Percentiles rank a stretch among this genome's conserved stretches.
Evolutionary conservation across 2,113 vertebrate genomes (phyloP).

Genomic region (Hydrolagus affinis): DNA sequence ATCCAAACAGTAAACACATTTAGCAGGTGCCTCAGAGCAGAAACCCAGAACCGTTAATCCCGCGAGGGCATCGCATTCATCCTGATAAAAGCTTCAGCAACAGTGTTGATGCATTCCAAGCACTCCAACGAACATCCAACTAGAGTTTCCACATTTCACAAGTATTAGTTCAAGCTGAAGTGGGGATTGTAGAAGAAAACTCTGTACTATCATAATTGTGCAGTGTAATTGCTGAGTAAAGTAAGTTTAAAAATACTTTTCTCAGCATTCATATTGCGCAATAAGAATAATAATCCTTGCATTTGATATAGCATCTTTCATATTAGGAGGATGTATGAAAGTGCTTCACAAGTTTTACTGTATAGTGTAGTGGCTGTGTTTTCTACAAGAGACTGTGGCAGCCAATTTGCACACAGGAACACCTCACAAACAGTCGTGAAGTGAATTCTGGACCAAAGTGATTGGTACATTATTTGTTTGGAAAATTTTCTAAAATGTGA

Average conservation of each 20-base stretch:
- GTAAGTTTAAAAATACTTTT: neutral
- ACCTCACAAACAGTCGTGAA: too few species aligned
- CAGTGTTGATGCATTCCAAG: neutral
- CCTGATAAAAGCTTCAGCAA: neutral
- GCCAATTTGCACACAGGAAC: too few species aligned
- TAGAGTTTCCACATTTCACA: neutral
- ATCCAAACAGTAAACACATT: neutral
- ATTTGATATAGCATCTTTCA: too few species aligned
- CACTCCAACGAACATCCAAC: neutral
- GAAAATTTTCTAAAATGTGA: too few species aligned
- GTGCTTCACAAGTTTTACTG: too few species aligned
- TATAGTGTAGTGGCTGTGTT: too few species aligned
- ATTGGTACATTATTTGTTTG: too few species aligned
- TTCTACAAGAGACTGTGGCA: too few species aligned
- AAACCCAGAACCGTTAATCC: neutral
- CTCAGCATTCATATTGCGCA: neutral
- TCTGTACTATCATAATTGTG: neutral
- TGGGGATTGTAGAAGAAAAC: neutral
- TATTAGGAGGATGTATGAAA: too few species aligned
- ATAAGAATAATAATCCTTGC: neutral
- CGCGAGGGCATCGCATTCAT: neutral
- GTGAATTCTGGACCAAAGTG: too few species aligned
- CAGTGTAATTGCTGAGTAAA: too few species aligned
- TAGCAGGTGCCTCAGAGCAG: neutral
- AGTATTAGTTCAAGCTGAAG: neutral